Conservation (phyloP, 2,888 invertebrate genomes). For the Alsophila aescularia region DNA sequence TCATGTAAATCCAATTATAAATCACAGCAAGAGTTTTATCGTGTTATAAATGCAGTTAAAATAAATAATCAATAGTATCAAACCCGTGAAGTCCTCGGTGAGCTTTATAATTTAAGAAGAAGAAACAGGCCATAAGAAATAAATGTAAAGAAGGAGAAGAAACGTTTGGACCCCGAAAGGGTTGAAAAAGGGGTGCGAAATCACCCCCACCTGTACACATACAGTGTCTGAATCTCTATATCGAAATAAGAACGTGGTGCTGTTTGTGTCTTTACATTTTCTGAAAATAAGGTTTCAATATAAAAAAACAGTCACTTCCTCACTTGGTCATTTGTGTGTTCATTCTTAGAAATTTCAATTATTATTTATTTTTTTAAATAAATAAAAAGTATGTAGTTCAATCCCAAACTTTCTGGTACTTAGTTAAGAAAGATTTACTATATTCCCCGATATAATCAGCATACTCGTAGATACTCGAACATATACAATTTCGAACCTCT, state of each 20-base stretch:
- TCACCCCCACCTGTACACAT: constrained; percentile 71
- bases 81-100: constrained; percentile 49
- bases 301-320: background rate
- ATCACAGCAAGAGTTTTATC: too few relatives aligned
- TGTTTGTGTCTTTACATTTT: constrained; percentile 49
- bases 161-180: constrained; percentile 82
- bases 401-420: too few relatives aligned
- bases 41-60: background rate
- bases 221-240: constrained; percentile 52
- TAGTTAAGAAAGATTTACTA: too few relatives aligned
- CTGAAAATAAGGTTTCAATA: background rate
- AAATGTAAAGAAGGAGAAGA: constrained; percentile 84
- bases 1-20: too few relatives aligned
- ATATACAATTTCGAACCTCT: too few relatives aligned
- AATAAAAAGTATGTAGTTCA: too few relatives aligned
- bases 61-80: constrained; percentile 59
- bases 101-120: constrained; percentile 85
- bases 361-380: too few relatives aligned
- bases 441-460: too few relatives aligned
- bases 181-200: constrained; percentile 77
- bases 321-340: too few relatives aligned
- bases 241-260: constrained; percentile 35
- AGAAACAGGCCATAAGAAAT: constrained; percentile 85
- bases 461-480: too few relatives aligned
- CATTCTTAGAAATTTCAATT: too few relatives aligned